Percentiles rank a stretch among this genome's conserved stretches.
Conservation (phyloP, 1,140 invertebrate species). For the Laupala kohalensis region DNA sequence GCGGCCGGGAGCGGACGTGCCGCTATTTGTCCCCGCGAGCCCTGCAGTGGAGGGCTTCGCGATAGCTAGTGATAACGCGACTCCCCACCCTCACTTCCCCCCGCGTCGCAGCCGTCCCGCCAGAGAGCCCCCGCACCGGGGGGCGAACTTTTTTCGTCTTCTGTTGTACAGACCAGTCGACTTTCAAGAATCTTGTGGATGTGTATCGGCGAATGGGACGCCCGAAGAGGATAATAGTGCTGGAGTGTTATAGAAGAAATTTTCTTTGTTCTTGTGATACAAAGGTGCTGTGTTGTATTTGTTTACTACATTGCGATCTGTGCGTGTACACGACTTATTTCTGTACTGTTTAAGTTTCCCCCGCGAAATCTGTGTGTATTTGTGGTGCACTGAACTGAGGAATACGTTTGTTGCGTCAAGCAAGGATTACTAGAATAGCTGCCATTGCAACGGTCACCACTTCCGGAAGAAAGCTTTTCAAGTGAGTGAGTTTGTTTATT, state of each 20-base stretch:
- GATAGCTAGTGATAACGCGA: not conserved
- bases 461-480: not conserved
- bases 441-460: not conserved
- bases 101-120: not conserved
- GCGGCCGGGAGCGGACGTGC: not conserved
- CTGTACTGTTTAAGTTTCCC: not conserved
- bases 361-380: too few species aligned
- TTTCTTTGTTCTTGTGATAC: not conserved
- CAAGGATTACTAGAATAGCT: not conserved
- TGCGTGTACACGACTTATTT: not conserved
- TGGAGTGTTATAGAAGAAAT: not conserved
- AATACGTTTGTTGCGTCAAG: not conserved
- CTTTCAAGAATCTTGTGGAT: not conserved
- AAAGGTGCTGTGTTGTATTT: not conserved
- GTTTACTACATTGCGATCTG: not conserved
- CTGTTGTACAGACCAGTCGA: not conserved
- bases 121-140: not conserved
- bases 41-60: not conserved
- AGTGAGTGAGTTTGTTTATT: not conserved
- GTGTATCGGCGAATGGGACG: not conserved
- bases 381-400: not conserved
- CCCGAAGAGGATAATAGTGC: not conserved
- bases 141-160: not conserved
- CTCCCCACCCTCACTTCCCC: not conserved
- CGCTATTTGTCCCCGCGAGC: not conserved